Conservation (phyloP, 2,888 invertebrate species). For the Tiliacea citrago region DNA sequence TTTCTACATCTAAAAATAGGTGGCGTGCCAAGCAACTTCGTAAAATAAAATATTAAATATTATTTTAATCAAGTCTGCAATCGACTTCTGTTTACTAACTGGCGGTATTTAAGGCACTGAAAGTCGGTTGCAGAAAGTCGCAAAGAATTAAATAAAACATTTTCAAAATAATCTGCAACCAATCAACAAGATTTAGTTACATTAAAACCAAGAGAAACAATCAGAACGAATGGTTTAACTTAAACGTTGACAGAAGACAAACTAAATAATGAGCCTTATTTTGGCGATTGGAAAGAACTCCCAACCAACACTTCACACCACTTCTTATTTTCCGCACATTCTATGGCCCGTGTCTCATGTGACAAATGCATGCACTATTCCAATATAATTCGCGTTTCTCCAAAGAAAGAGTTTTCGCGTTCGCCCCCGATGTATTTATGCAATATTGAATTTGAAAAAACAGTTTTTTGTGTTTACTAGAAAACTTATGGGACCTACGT, state of each 20-base stretch:
- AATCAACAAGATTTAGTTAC: too few relatives aligned
- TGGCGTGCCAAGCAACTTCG: too few relatives aligned
- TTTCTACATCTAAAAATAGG: too few relatives aligned
- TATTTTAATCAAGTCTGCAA: too few relatives aligned
- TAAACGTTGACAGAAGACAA: not conserved
- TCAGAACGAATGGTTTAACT: not conserved
- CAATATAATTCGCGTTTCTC: constrained; percentile 57
- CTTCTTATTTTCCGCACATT: not conserved
- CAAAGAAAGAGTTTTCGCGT: constrained; percentile 54
- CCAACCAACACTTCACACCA: not conserved
- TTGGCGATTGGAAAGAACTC: not conserved
- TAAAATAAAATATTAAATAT: too few relatives aligned
- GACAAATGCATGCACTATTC: constrained; percentile 65
- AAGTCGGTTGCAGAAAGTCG: too few relatives aligned
- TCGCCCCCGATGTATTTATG: constrained; percentile 41
- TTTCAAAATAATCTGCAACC: too few relatives aligned
- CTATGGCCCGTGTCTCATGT: constrained; percentile 46
- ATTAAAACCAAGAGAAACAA: not conserved
- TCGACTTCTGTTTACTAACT: too few relatives aligned
- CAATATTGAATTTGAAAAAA: constrained; percentile 50
- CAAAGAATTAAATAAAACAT: too few relatives aligned
- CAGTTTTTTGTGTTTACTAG: constrained; percentile 26
- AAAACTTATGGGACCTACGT: constrained; percentile 23
- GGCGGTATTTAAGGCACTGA: too few relatives aligned
- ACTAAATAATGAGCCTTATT: too few relatives aligned